These are phyloP conservation scores for Apoda limacodes DNA, from an alignment of 2,888 invertebrate species.

Conservation along the genomic window DNA sequence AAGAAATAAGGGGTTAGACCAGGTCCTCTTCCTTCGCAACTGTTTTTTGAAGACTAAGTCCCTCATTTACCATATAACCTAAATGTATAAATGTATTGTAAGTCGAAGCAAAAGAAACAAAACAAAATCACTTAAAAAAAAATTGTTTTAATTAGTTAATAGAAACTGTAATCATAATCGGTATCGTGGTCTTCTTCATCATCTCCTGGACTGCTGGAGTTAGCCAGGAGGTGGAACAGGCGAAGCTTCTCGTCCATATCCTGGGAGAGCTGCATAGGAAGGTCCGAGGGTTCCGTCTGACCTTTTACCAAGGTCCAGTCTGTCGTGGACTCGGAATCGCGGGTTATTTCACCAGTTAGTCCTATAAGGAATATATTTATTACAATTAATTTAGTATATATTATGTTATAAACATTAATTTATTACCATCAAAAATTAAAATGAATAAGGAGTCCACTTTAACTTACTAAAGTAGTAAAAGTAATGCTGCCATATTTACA, in stretches of 20 bases:
- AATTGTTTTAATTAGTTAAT: conserved; percentile 30
- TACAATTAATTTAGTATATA: too few species aligned
- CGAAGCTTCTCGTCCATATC: conserved; percentile 44
- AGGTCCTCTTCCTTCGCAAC: too few species aligned
- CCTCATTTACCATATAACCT: too few species aligned
- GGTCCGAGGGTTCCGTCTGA: conserved; percentile 30
- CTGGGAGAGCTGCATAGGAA: conserved; percentile 32
- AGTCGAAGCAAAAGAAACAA: background rate
- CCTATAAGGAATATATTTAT: too few species aligned
- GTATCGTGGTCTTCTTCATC: conserved; percentile 34
- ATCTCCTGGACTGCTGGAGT: conserved; percentile 30
- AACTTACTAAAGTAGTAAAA: too few species aligned
- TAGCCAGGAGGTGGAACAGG: conserved; percentile 42
- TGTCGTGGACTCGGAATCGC: conserved; percentile 37
- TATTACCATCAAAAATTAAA: too few species aligned
- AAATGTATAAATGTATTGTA: background rate
- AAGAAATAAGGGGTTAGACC: too few species aligned
- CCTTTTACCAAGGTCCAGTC: conserved; percentile 40
- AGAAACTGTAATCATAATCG: conserved; percentile 51
- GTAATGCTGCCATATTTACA: too few species aligned
- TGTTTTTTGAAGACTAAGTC: too few species aligned
- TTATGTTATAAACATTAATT: too few species aligned
- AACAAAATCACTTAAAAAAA: conserved; percentile 10
- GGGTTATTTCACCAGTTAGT: conserved; percentile 37
- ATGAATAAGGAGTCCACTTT: too few species aligned